Evolutionary conservation across 2,113 vertebrate genomes (phyloP), one percentile per base, ranked within the genome.

Genomic region (Mobula birostris): DNA sequence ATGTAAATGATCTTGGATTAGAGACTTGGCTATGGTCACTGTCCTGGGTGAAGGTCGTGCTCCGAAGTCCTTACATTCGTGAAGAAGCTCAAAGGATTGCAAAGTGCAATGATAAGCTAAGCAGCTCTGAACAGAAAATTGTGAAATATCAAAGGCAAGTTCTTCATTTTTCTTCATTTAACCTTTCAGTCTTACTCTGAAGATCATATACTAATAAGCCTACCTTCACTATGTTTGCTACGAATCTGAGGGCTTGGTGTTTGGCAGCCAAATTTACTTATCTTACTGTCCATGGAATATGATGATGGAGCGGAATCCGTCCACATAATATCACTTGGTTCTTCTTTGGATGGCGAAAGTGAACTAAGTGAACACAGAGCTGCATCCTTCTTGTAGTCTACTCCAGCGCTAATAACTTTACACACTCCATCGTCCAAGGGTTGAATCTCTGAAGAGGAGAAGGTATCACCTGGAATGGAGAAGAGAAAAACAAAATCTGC

Each of bases 191-290:
- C 21, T 93, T 56, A 76, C 12, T 15, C 40, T 48, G 32, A 5
- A 56, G 36, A 29, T 74, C 27, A 93, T 14, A 40, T 5, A 56
- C 72, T 40, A 48, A 74, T 29, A 93, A 74, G 48, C 68, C 70
- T 93, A 93, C 40, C 91, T 76, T 93, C 66, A 74, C 7, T 93
- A 66, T 56, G 21, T 48, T 74, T 93, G 32, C 11, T 93, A 56
- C 48, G 70, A 56, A 74, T 74, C 72, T 48, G 70, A 11, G 91
- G 74, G 24, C 91, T 29, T 74, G 68, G 68, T 48, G 91, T 74
- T 48, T 93, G 91, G 36, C 36, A 93, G 19, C 68, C 70, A 93
- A 93, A 93, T 93, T 72, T 93, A 93, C 40, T 74, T 93, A 74
- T 93, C 91, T 93, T 93, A 76, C 70, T 74, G 68, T 93, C 90